Base-by-base conservation (phyloP, 2,888 invertebrate genomes). In the Agonopterix subpropinquella region DNA sequence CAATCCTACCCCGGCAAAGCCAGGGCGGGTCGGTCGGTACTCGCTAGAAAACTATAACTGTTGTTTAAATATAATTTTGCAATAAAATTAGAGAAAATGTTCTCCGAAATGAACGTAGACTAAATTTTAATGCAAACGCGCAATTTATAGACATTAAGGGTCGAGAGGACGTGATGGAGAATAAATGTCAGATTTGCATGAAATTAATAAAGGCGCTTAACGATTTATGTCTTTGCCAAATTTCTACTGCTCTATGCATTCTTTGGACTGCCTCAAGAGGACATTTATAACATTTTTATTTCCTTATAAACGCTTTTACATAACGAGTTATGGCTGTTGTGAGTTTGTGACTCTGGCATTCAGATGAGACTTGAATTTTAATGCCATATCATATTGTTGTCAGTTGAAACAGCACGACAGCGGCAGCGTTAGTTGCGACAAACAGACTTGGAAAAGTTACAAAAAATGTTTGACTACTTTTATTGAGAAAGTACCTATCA, bases 341-440 rank as follows among this genome's bases (percentile, higher is more conserved):
- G 5, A 28, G 28, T 28, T 28, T 28, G 28, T 28, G 7, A 28
- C 28, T 28, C 36, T 37, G 36, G 47, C 43, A 36, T 8, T 41
- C 45, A 37, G 9, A 44, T 42, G 47, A 37, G 49, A 45, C 49
- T 43, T 45, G 52, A 52, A 52, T 52, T 37, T 49, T 45, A 49
- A 49, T 49, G 41, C 10, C 39, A 18, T 47, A 41, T 41, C 45
- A 36, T 36, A 36, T 46, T 39, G 37, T 49, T 43, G 13, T 11
- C 8, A 49, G 44, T 44, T 36, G 47, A 36, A 47, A 42, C 18
- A 18, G 42, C 42, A 41, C 39, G 35, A 28, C 28, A 28, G 4
- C 28, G 28, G n/a, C n/a, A n/a, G n/a, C n/a, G n/a, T n/a, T 28
- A 28, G 5, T 28, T 5, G 28, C 28, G 28, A 28, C 28, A 5